Base-by-base conservation (phyloP, 1,140 invertebrate species). In the Lepidurus couesii region DNA sequence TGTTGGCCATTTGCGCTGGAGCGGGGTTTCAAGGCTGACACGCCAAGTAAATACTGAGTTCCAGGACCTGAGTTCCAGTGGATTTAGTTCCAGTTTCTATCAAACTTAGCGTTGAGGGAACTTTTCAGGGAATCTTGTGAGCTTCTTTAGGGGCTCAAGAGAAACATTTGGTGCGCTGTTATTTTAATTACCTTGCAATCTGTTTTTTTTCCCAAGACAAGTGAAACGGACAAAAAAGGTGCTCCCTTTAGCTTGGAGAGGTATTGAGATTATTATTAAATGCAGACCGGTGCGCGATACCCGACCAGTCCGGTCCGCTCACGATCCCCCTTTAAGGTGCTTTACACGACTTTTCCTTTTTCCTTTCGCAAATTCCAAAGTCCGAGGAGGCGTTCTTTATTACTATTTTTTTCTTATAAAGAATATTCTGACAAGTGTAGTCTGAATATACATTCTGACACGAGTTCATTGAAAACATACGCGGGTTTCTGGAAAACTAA, bases 311-410 rank as follows among this genome's bases (percentile, higher is more conserved):
- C 53, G 7, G 53, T 65, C 16, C 53, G 53, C 53, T 65, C 53
- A 65, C 53, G 53, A 65, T 65, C 53, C 21, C 53, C 53, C 53
- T 65, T 65, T 65, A 65, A 65, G 53, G 53, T 65, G 53, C 53
- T 21, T n/a, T 7, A 65, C 8, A 65, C 9, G 16, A 13, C 1
- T 65, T 65, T 65, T 7, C 6, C 3, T 65, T 0, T 65, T n/a
- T 65, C 13, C 16, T 7, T n/a, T 65, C 13, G 16, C 1, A 65
- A 47, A 65, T 65, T 65, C 21, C 53, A 13, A 13, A 9, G 1
- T n/a, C 6, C 21, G 53, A 6, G 10, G 45, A 11, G 10, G 10
- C 45, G 10, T 76, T 76, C 44, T 42, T 77, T 44, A 44, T 16
- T 77, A 44, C 4, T 76, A 10, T 3, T 44, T 75, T 75, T 13